Evolutionary conservation across 2,113 vertebrate genomes (phyloP).

Genomic region (Xiphias gladius): DNA sequence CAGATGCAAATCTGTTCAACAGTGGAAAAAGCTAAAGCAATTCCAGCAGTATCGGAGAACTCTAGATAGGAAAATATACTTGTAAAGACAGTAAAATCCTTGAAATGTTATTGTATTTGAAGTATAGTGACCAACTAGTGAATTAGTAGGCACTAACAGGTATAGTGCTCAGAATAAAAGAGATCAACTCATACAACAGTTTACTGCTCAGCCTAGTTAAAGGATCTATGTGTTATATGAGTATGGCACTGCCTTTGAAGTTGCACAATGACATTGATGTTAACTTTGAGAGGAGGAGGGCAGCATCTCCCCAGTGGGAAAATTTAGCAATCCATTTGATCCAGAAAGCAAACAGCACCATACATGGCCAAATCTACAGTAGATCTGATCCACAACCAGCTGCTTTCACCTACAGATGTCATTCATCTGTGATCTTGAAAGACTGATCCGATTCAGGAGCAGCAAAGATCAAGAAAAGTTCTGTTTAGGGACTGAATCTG

Average conservation of each 20-base stretch:
- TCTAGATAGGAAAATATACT: slow-evolving; percentile 66
- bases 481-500: neutral
- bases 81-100: slow-evolving; percentile 37
- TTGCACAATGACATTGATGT: slow-evolving; percentile 41
- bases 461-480: slow-evolving; percentile 6
- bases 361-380: slow-evolving; percentile 44
- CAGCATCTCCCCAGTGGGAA: slow-evolving; percentile 49
- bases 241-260: slow-evolving; percentile 36
- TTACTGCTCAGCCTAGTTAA: slow-evolving; percentile 1
- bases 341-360: slow-evolving; percentile 47
- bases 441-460: slow-evolving; percentile 3
- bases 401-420: slow-evolving; percentile 26
- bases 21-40: slow-evolving; percentile 54
- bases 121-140: slow-evolving; percentile 17
- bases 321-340: slow-evolving; percentile 53
- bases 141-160: neutral
- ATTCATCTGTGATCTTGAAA: slow-evolving; percentile 23
- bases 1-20: slow-evolving; percentile 77
- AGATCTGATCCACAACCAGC: slow-evolving; percentile 33
- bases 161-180: neutral
- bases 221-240: slow-evolving; percentile 5
- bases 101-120: slow-evolving; percentile 45
- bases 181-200: neutral
- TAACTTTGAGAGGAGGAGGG: slow-evolving; percentile 51
- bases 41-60: slow-evolving; percentile 38